Percentiles rank a stretch among this genome's conserved stretches.
Conservation (phyloP, 2,113 vertebrate genomes). For the Siniperca chuatsi region DNA sequence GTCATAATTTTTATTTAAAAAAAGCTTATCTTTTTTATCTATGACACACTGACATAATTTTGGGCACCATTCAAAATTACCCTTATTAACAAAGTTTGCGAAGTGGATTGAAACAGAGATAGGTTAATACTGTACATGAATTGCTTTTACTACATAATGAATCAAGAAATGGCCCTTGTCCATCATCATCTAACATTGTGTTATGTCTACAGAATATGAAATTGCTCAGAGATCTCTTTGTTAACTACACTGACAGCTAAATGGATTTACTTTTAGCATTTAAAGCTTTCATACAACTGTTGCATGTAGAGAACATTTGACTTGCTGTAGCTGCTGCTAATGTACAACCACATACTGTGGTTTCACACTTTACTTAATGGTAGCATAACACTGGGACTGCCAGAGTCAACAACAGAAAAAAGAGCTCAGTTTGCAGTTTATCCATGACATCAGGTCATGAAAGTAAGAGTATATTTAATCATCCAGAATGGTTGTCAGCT, state of each 20-base stretch:
- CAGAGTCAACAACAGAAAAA: conserved; percentile 58
- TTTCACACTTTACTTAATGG: conserved; percentile 57
- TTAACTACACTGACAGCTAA: neutral
- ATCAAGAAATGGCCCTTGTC: neutral
- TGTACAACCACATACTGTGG: conserved; percentile 17
- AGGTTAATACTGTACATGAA: neutral
- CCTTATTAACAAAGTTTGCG: neutral
- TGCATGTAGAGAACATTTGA: conserved; percentile 1
- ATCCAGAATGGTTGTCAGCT: conserved; percentile 51
- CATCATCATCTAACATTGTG: neutral
- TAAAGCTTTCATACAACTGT: neutral
- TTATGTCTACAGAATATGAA: neutral
- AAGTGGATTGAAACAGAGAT: neutral
- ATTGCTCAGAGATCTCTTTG: neutral
- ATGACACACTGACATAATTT: neutral
- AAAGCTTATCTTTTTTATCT: neutral
- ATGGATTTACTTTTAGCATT: conserved; percentile 5
- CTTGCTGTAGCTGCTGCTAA: conserved; percentile 30
- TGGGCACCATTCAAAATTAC: neutral
- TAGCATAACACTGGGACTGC: conserved; percentile 44
- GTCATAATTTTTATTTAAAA: neutral
- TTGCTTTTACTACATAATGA: neutral
- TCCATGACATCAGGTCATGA: conserved; percentile 60
- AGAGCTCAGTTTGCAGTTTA: conserved; percentile 41
- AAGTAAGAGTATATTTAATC: conserved; percentile 55